Evolutionary conservation across 2,113 vertebrate species (phyloP).

Genomic region (Phycodurus eques): DNA sequence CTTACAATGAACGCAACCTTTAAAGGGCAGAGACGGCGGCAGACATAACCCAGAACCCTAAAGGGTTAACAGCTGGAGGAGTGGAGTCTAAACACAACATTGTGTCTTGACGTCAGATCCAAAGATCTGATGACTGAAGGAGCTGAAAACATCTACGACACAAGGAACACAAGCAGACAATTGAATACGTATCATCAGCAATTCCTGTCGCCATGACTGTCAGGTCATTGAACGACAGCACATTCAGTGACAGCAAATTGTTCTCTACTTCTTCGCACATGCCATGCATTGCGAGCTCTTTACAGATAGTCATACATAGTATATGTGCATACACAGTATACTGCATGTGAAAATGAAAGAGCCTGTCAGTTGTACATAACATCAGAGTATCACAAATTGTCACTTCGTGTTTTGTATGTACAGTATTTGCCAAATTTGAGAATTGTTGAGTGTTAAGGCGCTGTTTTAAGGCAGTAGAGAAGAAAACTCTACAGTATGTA

Average conservation of each 20-base stretch:
- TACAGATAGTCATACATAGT: background rate
- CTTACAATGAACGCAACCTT: constrained; percentile 61
- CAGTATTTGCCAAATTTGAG: background rate
- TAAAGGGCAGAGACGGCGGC: constrained; percentile 67
- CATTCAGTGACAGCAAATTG: background rate
- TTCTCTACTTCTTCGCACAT: background rate
- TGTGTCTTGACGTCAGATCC: constrained; percentile 46
- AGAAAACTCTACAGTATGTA: background rate
- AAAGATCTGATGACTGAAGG: constrained; percentile 35
- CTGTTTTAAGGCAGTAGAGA: background rate
- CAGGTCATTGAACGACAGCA: background rate
- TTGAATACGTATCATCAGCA: constrained; percentile 5
- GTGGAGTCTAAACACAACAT: constrained; percentile 61
- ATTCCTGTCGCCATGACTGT: constrained; percentile 11
- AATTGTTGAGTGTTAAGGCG: background rate
- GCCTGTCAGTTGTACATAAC: background rate
- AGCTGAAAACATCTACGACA: constrained; percentile 23
- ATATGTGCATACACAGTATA: background rate
- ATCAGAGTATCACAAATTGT: no score
- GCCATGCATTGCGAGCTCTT: background rate
- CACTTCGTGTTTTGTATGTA: no score
- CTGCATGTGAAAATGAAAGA: background rate
- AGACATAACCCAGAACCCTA: constrained; percentile 65
- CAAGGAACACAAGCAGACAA: background rate
- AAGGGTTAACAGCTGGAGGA: constrained; percentile 65